phyloP scores from a whole-genome alignment of 2,888 invertebrate species.

The Aleiodes alternator region DNA sequence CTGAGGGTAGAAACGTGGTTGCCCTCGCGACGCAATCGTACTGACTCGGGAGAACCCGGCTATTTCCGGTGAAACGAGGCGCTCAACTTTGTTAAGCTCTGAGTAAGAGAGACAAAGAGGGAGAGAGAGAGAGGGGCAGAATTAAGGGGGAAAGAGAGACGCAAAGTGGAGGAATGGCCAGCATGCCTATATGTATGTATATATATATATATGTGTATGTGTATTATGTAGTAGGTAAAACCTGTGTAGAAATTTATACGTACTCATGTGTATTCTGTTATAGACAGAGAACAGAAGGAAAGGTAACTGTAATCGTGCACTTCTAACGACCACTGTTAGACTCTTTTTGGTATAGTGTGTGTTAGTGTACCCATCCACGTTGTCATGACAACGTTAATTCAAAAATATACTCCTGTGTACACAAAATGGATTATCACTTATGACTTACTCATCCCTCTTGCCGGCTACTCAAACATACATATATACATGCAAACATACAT shows the following conservation, averaged over 20 bases:
- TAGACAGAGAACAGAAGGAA: not conserved
- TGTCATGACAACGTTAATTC: constrained; percentile 67
- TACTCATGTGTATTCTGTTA: constrained; percentile 9
- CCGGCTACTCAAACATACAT: no score
- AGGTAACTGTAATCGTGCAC: constrained; percentile 50
- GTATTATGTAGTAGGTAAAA: constrained; percentile 5
- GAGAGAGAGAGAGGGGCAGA: not conserved
- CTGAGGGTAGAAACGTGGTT: constrained; percentile 70
- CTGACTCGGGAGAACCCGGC: constrained; percentile 55
- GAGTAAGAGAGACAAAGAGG: not conserved
- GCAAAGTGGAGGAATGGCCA: no score
- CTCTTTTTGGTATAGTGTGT: constrained; percentile 31
- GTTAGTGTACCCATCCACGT: constrained; percentile 53
- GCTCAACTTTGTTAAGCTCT: not conserved
- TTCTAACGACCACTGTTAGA: constrained; percentile 49
- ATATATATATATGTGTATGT: not conserved
- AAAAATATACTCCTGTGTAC: constrained; percentile 63
- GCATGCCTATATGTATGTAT: no score
- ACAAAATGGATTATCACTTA: constrained; percentile 51
- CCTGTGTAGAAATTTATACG: not conserved
- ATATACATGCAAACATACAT: no score
- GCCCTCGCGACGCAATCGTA: constrained; percentile 66
- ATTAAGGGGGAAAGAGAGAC: constrained; percentile 9
- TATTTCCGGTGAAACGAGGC: constrained; percentile 10
- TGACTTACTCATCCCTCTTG: constrained; percentile 5